Evolutionary conservation across 2,113 vertebrate genomes (phyloP), one percentile per base, ranked within the genome.

Genomic region (Nyctibius bracteatus): DNA sequence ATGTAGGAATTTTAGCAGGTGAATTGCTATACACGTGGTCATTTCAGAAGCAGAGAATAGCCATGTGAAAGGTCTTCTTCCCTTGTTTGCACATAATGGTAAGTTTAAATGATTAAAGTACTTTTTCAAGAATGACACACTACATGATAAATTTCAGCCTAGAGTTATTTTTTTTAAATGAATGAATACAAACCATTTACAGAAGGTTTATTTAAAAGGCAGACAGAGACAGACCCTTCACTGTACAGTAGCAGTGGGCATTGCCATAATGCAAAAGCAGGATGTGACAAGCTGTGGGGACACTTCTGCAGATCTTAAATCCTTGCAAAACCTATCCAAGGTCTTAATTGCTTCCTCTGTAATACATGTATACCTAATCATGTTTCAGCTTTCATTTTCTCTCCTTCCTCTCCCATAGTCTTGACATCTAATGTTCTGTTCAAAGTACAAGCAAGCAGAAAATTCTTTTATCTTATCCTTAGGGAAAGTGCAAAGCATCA

Each of bases 381-480:
- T 12, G 31, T 81, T 85, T 94, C 81, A 89, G 0, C 87, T 94
- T 97, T 92, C 81, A 94, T 97, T 79, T 92, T 85, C 28, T 70
- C 41, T 93, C 81, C 44, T 92, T 95, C 35, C 47, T 77, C 28
- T 91, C 73, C 51, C 51, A 43, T 18, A 55, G 75, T 66, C 54
- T 82, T 93, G 67, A 95, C 52, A 90, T 89, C 47, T 93, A 61
- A 77, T 35, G 46, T 43, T 91, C 87, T 91, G 61, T 93, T 96
- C 85, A 80, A 90, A 97, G 70, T 63, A 95, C 73, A 89, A 81
- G 52, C 55, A 79, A 54, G 70, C 30, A 96, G 57, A 92, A 90
- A 93, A 96, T 68, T 90, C 63, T 96, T 96, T 97, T 62, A 95
- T 94, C 88, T 95, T 88, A 63, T 82, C 88, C 88, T 79, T 80